Evolutionary conservation across 1,140 invertebrate species (phyloP).

Genomic region (Lepidurus arcticus): DNA sequence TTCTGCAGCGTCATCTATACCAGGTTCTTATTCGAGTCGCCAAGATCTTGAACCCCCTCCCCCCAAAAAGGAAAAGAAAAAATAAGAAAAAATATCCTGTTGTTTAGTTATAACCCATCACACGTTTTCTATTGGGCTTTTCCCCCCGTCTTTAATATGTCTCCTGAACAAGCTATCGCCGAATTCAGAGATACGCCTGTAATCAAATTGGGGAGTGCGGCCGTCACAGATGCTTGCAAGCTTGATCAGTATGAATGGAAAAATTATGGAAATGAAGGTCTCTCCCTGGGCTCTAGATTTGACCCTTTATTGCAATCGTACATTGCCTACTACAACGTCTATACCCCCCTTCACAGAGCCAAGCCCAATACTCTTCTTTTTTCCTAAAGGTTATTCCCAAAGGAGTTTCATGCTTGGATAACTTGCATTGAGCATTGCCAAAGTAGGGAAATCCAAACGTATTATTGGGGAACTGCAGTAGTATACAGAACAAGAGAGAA

Average conservation of each 20-base stretch:
- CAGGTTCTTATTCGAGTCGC: not conserved
- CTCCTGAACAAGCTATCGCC: too few relatives aligned
- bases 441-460: not conserved
- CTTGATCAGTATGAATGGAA: constrained; percentile 10
- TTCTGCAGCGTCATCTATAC: not conserved
- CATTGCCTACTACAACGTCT: not conserved
- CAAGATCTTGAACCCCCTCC: not conserved
- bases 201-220: constrained; percentile 14
- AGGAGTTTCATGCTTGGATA: constrained; percentile 18
- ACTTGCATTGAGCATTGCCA: not conserved
- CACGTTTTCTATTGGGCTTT: too few relatives aligned
- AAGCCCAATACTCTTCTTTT: not conserved
- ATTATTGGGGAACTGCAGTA: not conserved
- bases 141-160: too few relatives aligned
- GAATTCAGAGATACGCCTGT: not conserved
- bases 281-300: not conserved
- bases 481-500: not conserved
- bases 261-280: constrained; percentile 6
- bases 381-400: constrained; percentile 10
- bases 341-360: not conserved
- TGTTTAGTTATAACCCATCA: too few relatives aligned
- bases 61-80: not conserved
- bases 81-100: not conserved
- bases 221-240: constrained; percentile 7
- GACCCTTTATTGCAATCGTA: not conserved